Evolutionary conservation across 1,140 invertebrate genomes (phyloP).

Genomic region (Aphidius ervi): DNA sequence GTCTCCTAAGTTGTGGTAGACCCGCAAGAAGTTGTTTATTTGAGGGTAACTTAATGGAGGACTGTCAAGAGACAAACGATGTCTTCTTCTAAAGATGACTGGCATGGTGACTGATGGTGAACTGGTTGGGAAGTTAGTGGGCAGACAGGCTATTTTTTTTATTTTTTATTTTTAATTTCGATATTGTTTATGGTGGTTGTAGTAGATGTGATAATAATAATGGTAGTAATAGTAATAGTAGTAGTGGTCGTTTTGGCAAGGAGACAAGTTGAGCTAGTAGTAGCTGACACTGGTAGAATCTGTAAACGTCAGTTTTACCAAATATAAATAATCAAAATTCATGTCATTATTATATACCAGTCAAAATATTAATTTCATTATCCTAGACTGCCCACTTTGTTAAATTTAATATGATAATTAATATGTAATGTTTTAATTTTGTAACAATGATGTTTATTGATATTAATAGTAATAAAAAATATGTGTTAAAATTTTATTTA

Average conservation of each 20-base stretch:
- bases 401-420: conserved; percentile 24
- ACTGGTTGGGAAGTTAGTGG: conserved; percentile 53
- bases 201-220: conserved; percentile 41
- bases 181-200: conserved; percentile 51
- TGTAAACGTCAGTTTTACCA: conserved; percentile 54
- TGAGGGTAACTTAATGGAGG: conserved; percentile 46
- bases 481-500: conserved; percentile 1
- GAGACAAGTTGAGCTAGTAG: conserved; percentile 54
- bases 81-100: conserved; percentile 24
- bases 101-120: conserved; percentile 53
- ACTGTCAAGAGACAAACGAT: conserved; percentile 45
- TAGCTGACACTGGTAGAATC: conserved; percentile 53
- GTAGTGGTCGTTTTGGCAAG: conserved; percentile 53
- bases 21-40: conserved; percentile 33
- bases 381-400: conserved; percentile 49
- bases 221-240: conserved; percentile 38
- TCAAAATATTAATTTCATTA: conserved; percentile 17
- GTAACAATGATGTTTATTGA: neutral
- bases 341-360: too few species aligned
- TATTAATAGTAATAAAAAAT: conserved; percentile 6
- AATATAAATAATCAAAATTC: conserved; percentile 28
- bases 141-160: conserved; percentile 49
- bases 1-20: conserved; percentile 34
- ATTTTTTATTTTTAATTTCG: conserved; percentile 36
- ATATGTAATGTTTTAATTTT: conserved; percentile 3